Conservation (phyloP, 2,113 vertebrate species). For the Lichenostomus cassidix region DNA sequence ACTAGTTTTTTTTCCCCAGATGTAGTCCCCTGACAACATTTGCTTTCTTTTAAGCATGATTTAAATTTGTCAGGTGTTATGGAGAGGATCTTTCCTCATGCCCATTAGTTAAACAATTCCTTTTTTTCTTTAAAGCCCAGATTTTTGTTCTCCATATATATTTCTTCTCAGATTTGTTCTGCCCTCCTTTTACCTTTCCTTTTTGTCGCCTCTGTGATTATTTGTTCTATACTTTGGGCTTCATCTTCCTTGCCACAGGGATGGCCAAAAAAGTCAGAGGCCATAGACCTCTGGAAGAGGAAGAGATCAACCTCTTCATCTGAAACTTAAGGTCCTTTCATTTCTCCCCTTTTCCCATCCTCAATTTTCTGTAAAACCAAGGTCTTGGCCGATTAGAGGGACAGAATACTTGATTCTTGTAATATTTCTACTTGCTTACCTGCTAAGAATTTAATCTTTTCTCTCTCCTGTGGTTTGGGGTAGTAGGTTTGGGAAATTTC, state of each 20-base stretch:
- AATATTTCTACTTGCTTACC: not conserved
- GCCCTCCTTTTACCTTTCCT: not conserved
- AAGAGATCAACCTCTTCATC: not conserved
- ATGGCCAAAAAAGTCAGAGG: not conserved
- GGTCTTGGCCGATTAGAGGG: not conserved
- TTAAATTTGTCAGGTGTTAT: not conserved
- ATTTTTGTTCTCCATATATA: not conserved
- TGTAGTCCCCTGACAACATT: not conserved
- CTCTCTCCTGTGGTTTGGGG: not conserved
- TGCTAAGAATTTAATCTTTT: not conserved
- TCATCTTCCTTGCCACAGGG: not conserved
- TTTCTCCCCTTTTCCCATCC: not conserved
- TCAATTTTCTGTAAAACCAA: not conserved
- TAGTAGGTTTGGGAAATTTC: not conserved
- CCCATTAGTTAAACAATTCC: not conserved
- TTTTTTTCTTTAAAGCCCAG: not conserved
- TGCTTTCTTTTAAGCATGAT: not conserved
- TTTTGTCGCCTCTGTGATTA: not conserved
- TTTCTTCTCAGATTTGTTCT: not conserved
- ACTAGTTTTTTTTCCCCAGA: not conserved
- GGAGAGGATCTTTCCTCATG: not conserved
- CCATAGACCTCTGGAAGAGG: not conserved
- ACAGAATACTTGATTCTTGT: not conserved
- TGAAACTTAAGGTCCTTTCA: not conserved
- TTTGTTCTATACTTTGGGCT: not conserved